Evolutionary conservation across 2,113 vertebrate species (phyloP), one percentile per base, ranked within the genome.

Genomic region (Hydrochoerus hydrochaeris): DNA sequence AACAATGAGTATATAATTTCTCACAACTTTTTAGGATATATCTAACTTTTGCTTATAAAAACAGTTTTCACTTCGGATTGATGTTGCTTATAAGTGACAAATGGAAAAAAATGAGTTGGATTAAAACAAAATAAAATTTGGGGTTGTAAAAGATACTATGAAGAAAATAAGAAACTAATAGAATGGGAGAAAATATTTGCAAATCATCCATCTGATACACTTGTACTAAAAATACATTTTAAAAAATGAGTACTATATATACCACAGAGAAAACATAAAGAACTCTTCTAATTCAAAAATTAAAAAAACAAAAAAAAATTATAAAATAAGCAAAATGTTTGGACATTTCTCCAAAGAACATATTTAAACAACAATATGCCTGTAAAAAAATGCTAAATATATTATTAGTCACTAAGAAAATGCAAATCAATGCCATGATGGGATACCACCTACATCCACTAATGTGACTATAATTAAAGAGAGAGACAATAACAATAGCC

Each of bases 1-100:
- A 97, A 84, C 84, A 71, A 16, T 73, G 24, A n/a, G 22, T 75
- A 85, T 60, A 85, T 9, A 67, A 65, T 78, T 58, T 85, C 35
- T 44, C 54, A 49, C 28, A 87, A 87, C 20, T 52, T 84, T 90
- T 85, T 80, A 83, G 57, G 46, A 38, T 91, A 73, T 26, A 83
- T 63, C 62, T 88, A 88, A 93, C 83, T 77, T 96, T 84, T 82
- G 44, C 32, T 96, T 77, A 89, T 41, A 78, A 89, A 80, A 92
- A 19, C 60, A 87, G 84, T 91, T 88, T 93, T 17, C 24, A 82
- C 20, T 91, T 93, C 44, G 88, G 14, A 78, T 14, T 63, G 75
- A 88, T 5, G 20, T 54, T 83, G 30, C 46, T 85, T 75, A 38
- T 6, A 91, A 86, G 24, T 57, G 35, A 89, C 32, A 89, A 90